phyloP scores from a whole-genome alignment of 2,888 invertebrate genomes.

The Muscina levida region DNA sequence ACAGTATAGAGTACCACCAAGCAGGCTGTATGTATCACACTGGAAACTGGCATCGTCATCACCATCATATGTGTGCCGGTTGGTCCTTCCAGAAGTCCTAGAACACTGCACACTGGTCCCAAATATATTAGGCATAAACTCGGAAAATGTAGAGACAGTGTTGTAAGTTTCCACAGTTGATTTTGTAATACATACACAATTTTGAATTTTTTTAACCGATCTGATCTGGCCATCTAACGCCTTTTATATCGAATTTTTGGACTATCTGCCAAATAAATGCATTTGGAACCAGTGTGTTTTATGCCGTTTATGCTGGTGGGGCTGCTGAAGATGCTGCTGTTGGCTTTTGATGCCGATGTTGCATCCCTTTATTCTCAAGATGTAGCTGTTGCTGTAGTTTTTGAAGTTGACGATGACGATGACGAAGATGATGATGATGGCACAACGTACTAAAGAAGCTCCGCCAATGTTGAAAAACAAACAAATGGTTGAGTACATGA shows the following conservation, averaged over 20 bases:
- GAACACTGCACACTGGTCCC: too few relatives aligned
- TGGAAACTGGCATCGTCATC: not conserved
- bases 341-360: not conserved
- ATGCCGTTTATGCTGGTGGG: constrained; percentile 3
- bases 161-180: too few relatives aligned
- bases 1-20: not conserved
- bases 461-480: too few relatives aligned
- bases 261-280: too few relatives aligned
- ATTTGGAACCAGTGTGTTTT: too few relatives aligned
- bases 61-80: not conserved
- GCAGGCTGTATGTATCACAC: not conserved
- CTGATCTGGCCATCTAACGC: too few relatives aligned
- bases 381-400: not conserved
- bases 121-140: too few relatives aligned
- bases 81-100: constrained; percentile 7
- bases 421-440: not conserved
- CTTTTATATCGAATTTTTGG: too few relatives aligned
- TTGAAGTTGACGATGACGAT: constrained; percentile 2
- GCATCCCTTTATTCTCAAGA: not conserved
- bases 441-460: not conserved
- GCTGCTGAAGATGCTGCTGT: not conserved
- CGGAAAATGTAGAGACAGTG: too few relatives aligned
- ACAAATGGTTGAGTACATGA: not conserved
- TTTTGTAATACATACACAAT: too few relatives aligned
- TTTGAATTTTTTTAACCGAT: too few relatives aligned